phyloP scores from a whole-genome alignment of 2,113 vertebrate genomes.

The Mus spicilegus region DNA sequence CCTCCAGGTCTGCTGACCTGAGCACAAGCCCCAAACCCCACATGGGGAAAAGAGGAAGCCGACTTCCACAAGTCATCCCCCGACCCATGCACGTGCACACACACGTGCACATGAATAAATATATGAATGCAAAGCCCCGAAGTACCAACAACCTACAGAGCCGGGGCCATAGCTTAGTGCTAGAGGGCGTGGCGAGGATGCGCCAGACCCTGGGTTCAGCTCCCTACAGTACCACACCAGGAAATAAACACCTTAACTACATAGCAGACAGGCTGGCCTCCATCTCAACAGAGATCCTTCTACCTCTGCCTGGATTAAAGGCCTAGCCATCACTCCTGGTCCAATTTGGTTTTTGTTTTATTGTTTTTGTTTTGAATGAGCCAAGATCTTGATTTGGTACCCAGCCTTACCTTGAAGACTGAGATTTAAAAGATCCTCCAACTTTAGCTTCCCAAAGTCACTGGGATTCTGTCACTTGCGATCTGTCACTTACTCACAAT shows the following conservation, averaged over 20 bases:
- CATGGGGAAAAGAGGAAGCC: background rate
- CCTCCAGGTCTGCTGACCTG: too few relatives aligned
- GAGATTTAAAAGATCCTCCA: background rate
- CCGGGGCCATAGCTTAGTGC: background rate
- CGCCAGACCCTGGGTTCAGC: background rate
- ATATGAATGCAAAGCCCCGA: too few relatives aligned
- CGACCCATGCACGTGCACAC: background rate
- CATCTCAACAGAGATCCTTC: background rate
- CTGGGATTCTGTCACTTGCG: too few relatives aligned
- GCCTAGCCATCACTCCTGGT: too few relatives aligned
- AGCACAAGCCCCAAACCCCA: background rate
- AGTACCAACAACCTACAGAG: background rate
- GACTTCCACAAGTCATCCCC: too few relatives aligned
- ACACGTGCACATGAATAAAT: background rate
- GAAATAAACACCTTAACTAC: background rate
- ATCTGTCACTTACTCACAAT: too few relatives aligned
- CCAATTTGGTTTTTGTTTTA: too few relatives aligned
- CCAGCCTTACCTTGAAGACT: background rate
- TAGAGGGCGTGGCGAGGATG: background rate
- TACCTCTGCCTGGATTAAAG: background rate
- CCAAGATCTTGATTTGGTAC: background rate
- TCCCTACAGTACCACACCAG: background rate
- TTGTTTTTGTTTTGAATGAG: background rate
- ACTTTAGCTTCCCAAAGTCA: background rate
- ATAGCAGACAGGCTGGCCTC: background rate